Conservation (phyloP, 1,140 invertebrate genomes). For the Aphelinus certus region DNA sequence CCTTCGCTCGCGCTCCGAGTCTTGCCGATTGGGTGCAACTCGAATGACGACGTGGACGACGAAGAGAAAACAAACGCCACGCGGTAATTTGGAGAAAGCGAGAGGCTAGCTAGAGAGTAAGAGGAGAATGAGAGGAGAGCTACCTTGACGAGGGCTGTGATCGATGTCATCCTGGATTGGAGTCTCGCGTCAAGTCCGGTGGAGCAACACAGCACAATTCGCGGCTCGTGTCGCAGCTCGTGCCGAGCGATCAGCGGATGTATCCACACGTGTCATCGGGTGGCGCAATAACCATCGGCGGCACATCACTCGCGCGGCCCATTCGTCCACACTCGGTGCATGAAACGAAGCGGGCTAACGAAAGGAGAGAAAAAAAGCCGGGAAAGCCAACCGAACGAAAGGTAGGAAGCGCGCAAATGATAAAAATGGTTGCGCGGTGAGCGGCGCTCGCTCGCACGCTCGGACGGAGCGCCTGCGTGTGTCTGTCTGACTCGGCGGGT, state of each 20-base stretch:
- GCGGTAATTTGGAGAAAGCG: too few species aligned
- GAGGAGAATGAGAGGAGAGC: not conserved
- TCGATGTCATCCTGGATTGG: conserved; percentile 19
- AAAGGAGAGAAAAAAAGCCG: not conserved
- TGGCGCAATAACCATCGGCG: not conserved
- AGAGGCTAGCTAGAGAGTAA: too few species aligned
- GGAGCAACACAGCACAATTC: too few species aligned
- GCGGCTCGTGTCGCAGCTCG: too few species aligned
- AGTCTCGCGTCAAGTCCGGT: not conserved
- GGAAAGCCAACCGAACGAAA: not conserved
- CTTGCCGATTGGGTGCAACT: too few species aligned
- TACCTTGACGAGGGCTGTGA: conserved; percentile 11
- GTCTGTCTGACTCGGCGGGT: conserved; percentile 52
- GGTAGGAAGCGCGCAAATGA: not conserved
- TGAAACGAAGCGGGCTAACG: not conserved
- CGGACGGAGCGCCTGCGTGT: conserved; percentile 43
- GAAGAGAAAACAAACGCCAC: too few species aligned
- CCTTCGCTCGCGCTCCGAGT: too few species aligned
- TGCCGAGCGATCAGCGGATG: not conserved
- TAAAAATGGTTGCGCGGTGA: not conserved
- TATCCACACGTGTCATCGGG: conserved; percentile 12
- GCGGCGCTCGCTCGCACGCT: conserved; percentile 32
- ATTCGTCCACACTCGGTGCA: not conserved
- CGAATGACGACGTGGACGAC: too few species aligned
- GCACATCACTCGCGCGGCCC: conserved; percentile 21